Evolutionary conservation across 2,113 vertebrate genomes (phyloP), one percentile per base, ranked within the genome.

Genomic region (Prolemur simus): DNA sequence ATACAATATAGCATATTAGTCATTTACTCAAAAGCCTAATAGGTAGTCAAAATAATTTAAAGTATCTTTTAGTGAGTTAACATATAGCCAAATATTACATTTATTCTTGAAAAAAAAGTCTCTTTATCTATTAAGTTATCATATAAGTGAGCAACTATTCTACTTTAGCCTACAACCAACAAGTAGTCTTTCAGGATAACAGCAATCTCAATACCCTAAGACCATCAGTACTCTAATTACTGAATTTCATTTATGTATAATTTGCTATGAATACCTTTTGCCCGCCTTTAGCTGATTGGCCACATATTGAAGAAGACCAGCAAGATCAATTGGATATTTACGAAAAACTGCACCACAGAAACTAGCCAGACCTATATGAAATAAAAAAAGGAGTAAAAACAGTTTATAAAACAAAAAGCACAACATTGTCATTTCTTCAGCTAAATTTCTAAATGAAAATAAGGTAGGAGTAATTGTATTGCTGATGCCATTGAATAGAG

Each of bases 281-380:
- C 99, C 99, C 95, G 99, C 99, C 97, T 99, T 99, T 78, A 99
- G 98, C 95, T 99, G 99, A 98, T 99, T 99, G 98, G 99, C 99
- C 66, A 99, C 99, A 96, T 99, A 99, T 93, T 99, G 99, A 96
- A 99, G 99, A 52, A 99, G 99, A 64, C 99, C 99, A 88, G 99
- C 99, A 96, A 99, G 98, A 98, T 99, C 99, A 92, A 99, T 99
- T 0, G 99, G 99, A 97, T 99, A 99, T 98, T 99, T 99, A 91
- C 99, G 99, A 98, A 99, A 99, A 98, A 99, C 99, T 0, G 99
- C 99, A 96, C 99, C 99, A 98, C 99, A 99, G 85, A 99, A 99
- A 98, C 99, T 99, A 76, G 99, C 99, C 95, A 99, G 98, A 98
- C 99, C 99, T 99, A 93, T 45, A 97, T 94, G 56, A 98, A 96